phyloP scores from a whole-genome alignment of 2,888 invertebrate species.

The Mesochorus sp. region DNA sequence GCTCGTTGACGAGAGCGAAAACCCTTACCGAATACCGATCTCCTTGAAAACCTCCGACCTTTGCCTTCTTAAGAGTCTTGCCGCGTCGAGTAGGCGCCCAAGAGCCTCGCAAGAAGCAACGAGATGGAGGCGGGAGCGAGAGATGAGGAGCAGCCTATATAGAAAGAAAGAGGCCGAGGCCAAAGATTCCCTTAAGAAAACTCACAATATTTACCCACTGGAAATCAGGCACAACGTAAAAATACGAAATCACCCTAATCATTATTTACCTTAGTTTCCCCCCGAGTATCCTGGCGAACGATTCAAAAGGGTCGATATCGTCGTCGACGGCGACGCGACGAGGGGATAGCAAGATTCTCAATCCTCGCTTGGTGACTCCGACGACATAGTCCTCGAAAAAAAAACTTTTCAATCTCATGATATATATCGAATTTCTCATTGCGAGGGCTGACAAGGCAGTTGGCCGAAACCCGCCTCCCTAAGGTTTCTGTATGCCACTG shows the following conservation, averaged over 20 bases:
- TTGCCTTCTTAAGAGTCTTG: slow-evolving; percentile 59
- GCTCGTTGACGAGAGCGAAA: slow-evolving; percentile 49
- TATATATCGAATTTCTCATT: slow-evolving; percentile 59
- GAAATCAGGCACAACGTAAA: slow-evolving; percentile 79
- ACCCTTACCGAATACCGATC: slow-evolving; percentile 63
- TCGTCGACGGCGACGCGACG: slow-evolving; percentile 34
- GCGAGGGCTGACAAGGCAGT: slow-evolving; percentile 55
- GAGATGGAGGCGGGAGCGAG: slow-evolving; percentile 33
- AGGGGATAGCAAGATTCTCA: slow-evolving; percentile 26
- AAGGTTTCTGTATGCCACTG: slow-evolving; percentile 39
- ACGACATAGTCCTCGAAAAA: slow-evolving; percentile 55
- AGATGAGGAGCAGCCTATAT: slow-evolving; percentile 12
- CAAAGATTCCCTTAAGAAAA: slow-evolving; percentile 75
- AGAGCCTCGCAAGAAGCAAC: slow-evolving; percentile 52
- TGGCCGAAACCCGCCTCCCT: slow-evolving; percentile 29
- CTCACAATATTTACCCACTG: slow-evolving; percentile 79
- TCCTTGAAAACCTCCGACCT: slow-evolving; percentile 48
- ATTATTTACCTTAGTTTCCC: slow-evolving; percentile 79
- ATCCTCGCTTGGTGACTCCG: slow-evolving; percentile 11
- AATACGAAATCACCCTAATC: slow-evolving; percentile 80
- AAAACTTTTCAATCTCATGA: slow-evolving; percentile 65
- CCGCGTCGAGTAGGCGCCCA: slow-evolving; percentile 47
- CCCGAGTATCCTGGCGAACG: slow-evolving; percentile 65
- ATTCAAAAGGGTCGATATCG: slow-evolving; percentile 46
- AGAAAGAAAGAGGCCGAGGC: slow-evolving; percentile 48